phyloP scores from a whole-genome alignment of 2,888 invertebrate genomes.

The Volucella bombylans region DNA sequence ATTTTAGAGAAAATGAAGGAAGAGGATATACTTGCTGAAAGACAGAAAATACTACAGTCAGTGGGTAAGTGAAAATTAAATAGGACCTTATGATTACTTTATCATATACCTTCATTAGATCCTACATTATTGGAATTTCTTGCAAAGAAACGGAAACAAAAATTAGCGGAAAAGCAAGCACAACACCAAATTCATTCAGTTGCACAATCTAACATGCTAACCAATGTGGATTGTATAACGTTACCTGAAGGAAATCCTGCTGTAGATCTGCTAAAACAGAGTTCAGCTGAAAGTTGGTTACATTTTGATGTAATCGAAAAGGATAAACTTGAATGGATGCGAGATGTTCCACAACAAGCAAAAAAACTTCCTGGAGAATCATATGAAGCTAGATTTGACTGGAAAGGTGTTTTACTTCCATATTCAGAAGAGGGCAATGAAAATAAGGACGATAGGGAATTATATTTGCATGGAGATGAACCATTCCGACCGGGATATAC shows the following conservation, averaged over 20 bases:
- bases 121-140: conserved; percentile 78
- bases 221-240: background rate
- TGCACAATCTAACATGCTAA: background rate
- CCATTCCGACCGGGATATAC: conserved; percentile 95
- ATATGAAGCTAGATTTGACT: conserved; percentile 92
- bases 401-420: conserved; percentile 90
- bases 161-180: conserved; percentile 39
- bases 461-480: conserved; percentile 97
- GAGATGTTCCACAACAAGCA: conserved; percentile 85
- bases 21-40: conserved; percentile 89
- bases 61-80: conserved; percentile 76
- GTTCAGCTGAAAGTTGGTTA: conserved; percentile 88
- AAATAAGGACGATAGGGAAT: conserved; percentile 84
- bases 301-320: conserved; percentile 93
- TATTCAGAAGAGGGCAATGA: conserved; percentile 86
- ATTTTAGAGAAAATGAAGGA: conserved; percentile 87
- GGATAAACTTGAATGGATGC: conserved; percentile 95
- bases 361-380: conserved; percentile 84
- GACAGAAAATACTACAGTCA: conserved; percentile 85
- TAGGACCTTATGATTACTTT: background rate
- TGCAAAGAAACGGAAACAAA: conserved; percentile 75
- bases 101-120: conserved; percentile 74
- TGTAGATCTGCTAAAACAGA: conserved; percentile 85
- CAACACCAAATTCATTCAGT: background rate
- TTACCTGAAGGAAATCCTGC: conserved; percentile 80